Percentiles rank a stretch among this genome's conserved stretches.
These are phyloP conservation scores for Spodoptera litura DNA, from an alignment of 1,140 invertebrate genomes.

Conservation along the genomic window DNA sequence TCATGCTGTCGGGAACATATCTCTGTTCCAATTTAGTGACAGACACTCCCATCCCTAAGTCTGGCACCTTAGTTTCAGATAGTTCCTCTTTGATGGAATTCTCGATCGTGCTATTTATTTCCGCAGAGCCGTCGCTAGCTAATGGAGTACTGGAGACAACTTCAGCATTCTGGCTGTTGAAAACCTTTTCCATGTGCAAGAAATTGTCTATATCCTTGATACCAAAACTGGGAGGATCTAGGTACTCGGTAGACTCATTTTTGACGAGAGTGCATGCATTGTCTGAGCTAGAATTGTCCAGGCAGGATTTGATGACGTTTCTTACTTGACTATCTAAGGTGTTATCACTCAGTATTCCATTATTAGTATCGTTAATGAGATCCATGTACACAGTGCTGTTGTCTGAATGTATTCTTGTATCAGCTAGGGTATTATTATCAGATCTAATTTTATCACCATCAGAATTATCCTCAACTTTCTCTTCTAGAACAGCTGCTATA, in stretches of 20 bases:
- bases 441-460: constrained; percentile 48
- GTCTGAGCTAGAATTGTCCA: constrained; percentile 57
- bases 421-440: constrained; percentile 46
- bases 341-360: constrained; percentile 58
- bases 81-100: constrained; percentile 55
- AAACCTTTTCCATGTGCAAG: constrained; percentile 70
- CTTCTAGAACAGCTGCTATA: neutral
- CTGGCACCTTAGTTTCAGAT: constrained; percentile 65
- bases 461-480: constrained; percentile 8
- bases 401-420: constrained; percentile 45
- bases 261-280: constrained; percentile 56
- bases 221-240: constrained; percentile 72
- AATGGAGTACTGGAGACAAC: constrained; percentile 73
- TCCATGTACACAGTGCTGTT: constrained; percentile 73
- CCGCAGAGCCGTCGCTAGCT: constrained; percentile 65
- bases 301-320: constrained; percentile 61
- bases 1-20: constrained; percentile 70
- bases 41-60: constrained; percentile 61
- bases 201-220: constrained; percentile 71
- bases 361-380: constrained; percentile 71
- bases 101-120: constrained; percentile 56
- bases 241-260: constrained; percentile 77
- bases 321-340: constrained; percentile 63
- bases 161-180: constrained; percentile 60
- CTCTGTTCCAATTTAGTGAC: constrained; percentile 76